Evolutionary conservation across 2,113 vertebrate genomes (phyloP).

Genomic region (Rhagologus leucostigma): DNA sequence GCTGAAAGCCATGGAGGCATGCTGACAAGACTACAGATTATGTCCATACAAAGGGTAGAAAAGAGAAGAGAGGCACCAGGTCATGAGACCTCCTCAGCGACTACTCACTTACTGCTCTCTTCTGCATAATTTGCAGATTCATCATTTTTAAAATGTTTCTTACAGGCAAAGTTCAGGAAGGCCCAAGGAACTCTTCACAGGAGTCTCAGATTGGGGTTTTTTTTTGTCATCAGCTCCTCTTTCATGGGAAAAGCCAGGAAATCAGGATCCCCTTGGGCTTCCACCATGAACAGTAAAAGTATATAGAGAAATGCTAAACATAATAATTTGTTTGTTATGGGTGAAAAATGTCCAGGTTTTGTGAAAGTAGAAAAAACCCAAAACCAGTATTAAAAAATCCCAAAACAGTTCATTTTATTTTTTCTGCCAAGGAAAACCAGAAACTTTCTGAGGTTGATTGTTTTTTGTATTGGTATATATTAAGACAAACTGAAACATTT

Average conservation of each 20-base stretch:
- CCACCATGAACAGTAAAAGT: not conserved
- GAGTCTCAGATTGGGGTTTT: fast-evolving
- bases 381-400: not conserved
- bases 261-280: not conserved
- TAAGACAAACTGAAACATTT: not conserved
- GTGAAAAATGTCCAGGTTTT: not conserved
- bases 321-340: not conserved
- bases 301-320: not conserved
- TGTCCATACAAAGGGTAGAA: not conserved
- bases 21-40: not conserved
- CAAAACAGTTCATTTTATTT: not conserved
- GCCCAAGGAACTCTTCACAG: not conserved
- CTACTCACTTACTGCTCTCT: not conserved
- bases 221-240: not conserved
- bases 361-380: not conserved
- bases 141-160: not conserved
- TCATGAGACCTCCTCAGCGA: not conserved
- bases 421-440: not conserved
- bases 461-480: not conserved
- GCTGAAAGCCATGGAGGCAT: not conserved
- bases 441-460: not conserved
- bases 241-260: not conserved
- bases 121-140: not conserved
- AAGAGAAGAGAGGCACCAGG: not conserved
- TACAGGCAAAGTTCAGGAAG: not conserved